These are phyloP conservation scores for Apoda limacodes DNA, from an alignment of 2,888 invertebrate species.

Conservation along the genomic window DNA sequence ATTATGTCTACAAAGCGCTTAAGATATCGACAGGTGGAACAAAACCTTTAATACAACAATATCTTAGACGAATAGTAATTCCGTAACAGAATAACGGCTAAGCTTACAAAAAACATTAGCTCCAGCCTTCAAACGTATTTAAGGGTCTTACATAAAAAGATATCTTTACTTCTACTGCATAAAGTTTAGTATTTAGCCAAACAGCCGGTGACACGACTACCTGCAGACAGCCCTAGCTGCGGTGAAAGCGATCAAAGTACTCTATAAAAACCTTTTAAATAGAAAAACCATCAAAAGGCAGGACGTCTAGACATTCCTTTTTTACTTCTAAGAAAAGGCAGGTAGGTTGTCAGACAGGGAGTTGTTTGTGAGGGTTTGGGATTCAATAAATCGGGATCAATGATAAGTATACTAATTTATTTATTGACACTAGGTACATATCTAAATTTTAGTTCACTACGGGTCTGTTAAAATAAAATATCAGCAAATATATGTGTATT, in stretches of 20 bases:
- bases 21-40: neutral
- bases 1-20: too few species aligned
- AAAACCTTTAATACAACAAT: neutral
- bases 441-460: too few species aligned
- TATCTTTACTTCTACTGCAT: constrained; percentile 36
- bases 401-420: too few species aligned
- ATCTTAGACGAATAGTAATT: neutral
- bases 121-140: constrained; percentile 2
- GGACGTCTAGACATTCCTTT: constrained; percentile 62
- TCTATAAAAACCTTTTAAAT: constrained; percentile 54
- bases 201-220: constrained; percentile 35
- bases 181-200: constrained; percentile 34
- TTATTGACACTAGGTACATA: too few species aligned
- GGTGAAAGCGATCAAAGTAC: constrained; percentile 41
- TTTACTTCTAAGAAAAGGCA: too few species aligned
- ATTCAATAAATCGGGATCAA: too few species aligned
- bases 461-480: too few species aligned
- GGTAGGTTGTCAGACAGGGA: too few species aligned
- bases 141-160: constrained; percentile 30
- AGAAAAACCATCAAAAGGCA: constrained; percentile 58
- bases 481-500: too few species aligned
- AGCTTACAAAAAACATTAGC: constrained; percentile 23
- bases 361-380: too few species aligned
- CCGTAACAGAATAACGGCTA: constrained; percentile 7
- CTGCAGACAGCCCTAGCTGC: constrained; percentile 55